These are phyloP conservation scores for Leucopsar rothschildi DNA, from an alignment of 2,113 vertebrate genomes.

Conservation along the genomic window DNA sequence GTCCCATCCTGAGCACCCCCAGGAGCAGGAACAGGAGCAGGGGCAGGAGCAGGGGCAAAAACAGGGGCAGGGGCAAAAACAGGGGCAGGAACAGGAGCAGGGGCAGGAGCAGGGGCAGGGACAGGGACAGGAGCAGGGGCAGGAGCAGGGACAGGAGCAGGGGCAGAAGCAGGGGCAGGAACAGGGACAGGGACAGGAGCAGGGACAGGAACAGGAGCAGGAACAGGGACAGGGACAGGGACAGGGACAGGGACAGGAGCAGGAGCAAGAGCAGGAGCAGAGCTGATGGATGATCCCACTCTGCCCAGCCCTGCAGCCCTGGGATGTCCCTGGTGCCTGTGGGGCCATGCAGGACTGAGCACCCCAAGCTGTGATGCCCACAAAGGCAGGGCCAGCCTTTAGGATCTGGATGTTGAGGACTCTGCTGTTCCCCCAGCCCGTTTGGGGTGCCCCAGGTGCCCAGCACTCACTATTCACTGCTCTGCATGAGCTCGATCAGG, in stretches of 20 bases:
- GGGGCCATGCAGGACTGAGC: background rate
- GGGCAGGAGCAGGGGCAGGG: background rate
- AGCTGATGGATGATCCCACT: background rate
- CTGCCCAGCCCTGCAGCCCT: background rate
- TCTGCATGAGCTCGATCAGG: conserved; percentile 97
- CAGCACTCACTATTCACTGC: conserved; percentile 85
- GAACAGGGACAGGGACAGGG: background rate
- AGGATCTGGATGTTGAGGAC: background rate
- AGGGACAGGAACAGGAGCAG: background rate
- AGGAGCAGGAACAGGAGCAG: background rate
- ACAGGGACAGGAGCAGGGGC: background rate
- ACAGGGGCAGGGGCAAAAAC: background rate
- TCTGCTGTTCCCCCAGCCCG: background rate
- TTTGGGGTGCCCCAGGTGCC: background rate
- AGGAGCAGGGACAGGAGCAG: background rate
- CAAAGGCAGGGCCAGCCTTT: background rate
- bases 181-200: background rate
- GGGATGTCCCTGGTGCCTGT: fast-evolving
- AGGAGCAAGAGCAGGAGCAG: background rate
- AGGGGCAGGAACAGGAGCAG: background rate
- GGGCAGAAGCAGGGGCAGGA: background rate
- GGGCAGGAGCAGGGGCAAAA: background rate
- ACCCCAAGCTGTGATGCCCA: background rate
- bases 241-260: background rate
- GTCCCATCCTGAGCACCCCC: too few species aligned